Conservation (phyloP, 2,888 invertebrate genomes). For the Cylloceria caligata region DNA sequence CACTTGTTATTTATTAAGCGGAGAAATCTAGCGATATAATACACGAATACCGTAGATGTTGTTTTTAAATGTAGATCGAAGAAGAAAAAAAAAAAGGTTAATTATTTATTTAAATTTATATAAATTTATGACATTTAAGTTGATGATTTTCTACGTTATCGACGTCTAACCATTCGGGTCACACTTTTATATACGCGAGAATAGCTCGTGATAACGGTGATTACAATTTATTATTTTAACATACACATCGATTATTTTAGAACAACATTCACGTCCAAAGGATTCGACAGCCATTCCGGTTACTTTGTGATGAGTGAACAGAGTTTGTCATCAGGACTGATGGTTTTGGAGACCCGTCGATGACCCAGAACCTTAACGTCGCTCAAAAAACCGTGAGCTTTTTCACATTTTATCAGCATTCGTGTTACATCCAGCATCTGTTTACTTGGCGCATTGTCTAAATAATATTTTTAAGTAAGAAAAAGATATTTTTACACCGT, state of each 20-base stretch:
- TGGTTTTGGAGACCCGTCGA: slow-evolving; percentile 85
- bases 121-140: too few species aligned
- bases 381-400: slow-evolving; percentile 70
- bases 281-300: slow-evolving; percentile 84
- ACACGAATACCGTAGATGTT: not conserved
- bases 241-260: not conserved
- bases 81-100: not conserved
- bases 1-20: slow-evolving; percentile 15
- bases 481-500: not conserved
- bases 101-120: too few species aligned
- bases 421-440: slow-evolving; percentile 74
- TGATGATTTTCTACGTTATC: too few species aligned
- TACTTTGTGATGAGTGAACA: slow-evolving; percentile 86
- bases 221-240: not conserved
- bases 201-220: not conserved
- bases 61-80: not conserved
- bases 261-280: slow-evolving; percentile 11
- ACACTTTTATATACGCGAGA: too few species aligned
- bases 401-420: slow-evolving; percentile 75
- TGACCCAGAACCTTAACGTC: slow-evolving; percentile 74
- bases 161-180: too few species aligned
- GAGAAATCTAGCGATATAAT: not conserved
- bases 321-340: slow-evolving; percentile 86
- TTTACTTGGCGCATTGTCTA: slow-evolving; percentile 39
- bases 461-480: not conserved